Evolutionary conservation across 2,888 invertebrate genomes (phyloP).

Genomic region (Calameuta filiformis): DNA sequence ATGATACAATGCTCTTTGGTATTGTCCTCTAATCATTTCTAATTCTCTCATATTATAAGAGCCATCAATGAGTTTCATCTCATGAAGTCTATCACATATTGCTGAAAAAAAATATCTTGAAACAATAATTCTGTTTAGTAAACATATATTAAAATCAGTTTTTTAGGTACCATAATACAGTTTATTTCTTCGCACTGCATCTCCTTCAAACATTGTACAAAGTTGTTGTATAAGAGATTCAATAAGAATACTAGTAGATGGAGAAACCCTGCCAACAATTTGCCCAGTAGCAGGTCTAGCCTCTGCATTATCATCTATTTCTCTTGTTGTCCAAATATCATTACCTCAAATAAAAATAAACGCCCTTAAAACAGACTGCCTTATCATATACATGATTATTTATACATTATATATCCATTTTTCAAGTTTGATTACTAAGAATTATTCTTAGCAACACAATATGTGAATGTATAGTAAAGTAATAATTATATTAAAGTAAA

Average conservation of each 20-base stretch:
- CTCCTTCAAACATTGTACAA: constrained; percentile 74
- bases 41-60: constrained; percentile 78
- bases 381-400: neutral
- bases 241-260: constrained; percentile 76
- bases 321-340: constrained; percentile 28
- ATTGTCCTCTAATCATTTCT: constrained; percentile 76
- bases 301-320: constrained; percentile 29
- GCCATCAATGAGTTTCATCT: constrained; percentile 77
- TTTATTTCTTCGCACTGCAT: constrained; percentile 70
- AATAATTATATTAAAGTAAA: neutral
- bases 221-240: constrained; percentile 78
- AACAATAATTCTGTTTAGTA: neutral
- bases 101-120: constrained; percentile 49
- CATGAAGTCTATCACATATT: constrained; percentile 76
- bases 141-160: neutral
- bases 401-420: neutral
- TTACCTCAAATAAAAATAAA: constrained; percentile 32
- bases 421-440: neutral
- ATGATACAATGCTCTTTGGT: constrained; percentile 75
- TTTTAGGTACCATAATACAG: constrained; percentile 69
- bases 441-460: neutral
- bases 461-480: constrained; percentile 8
- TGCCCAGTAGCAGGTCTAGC: constrained; percentile 25
- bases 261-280: constrained; percentile 63
- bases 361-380: neutral